Percentiles rank a stretch among this genome's conserved stretches.
phyloP scores from a whole-genome alignment of 2,888 invertebrate genomes.

The Nymphalis c-album region DNA sequence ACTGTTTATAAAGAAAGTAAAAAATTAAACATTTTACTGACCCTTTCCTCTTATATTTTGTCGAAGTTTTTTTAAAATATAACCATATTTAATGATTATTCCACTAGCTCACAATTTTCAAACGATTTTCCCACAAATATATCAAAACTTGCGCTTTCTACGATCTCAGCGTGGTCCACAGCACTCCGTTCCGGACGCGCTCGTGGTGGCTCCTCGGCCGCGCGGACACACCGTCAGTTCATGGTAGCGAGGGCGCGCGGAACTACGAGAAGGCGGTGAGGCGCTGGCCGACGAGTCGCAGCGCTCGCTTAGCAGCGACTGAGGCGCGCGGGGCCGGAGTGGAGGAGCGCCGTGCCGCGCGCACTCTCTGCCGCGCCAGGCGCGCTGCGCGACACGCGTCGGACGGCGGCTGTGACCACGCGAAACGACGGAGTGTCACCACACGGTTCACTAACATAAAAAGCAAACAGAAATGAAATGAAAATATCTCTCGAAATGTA shows the following conservation, averaged over 20 bases:
- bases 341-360: slow-evolving; percentile 19
- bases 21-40: slow-evolving; percentile 17
- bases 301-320: slow-evolving; percentile 34
- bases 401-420: slow-evolving; percentile 1
- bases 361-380: slow-evolving; percentile 6
- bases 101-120: slow-evolving; percentile 22
- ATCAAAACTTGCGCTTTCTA: neutral
- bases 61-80: slow-evolving; percentile 17
- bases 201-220: slow-evolving; percentile 27
- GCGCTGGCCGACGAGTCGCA: slow-evolving; percentile 32
- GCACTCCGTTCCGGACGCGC: slow-evolving; percentile 12
- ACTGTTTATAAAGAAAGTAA: neutral
- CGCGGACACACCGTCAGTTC: slow-evolving; percentile 29
- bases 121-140: slow-evolving; percentile 17
- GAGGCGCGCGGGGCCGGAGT: slow-evolving; percentile 25
- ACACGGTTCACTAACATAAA: neutral
- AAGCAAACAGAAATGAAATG: too few relatives aligned
- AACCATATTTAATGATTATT: slow-evolving; percentile 27
- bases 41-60: slow-evolving; percentile 24
- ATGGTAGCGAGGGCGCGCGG: slow-evolving; percentile 28
- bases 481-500: too few relatives aligned
- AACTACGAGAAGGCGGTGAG: slow-evolving; percentile 14
- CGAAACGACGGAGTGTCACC: neutral
- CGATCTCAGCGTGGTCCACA: slow-evolving; percentile 18
- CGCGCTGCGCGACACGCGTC: slow-evolving; percentile 16